A percentile compares a stretch with the other conserved stretches of the same genome.
Conservation (phyloP, 1,140 invertebrate species). For the Penaeus chinensis region DNA sequence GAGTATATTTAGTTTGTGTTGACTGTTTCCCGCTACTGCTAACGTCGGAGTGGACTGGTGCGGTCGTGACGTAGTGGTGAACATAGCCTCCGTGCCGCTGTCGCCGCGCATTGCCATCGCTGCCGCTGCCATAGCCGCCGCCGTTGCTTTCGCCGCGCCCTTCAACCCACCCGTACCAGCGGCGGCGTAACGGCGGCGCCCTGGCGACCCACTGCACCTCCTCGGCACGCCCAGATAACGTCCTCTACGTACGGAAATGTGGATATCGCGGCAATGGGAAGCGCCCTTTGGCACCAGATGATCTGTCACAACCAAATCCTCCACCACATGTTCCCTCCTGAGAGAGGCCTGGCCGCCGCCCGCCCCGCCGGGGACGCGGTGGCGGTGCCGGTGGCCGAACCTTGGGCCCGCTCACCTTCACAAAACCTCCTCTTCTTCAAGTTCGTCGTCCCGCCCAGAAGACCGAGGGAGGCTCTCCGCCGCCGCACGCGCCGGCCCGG, state of each 20-base stretch:
- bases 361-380: not conserved
- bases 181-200: not conserved
- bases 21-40: constrained; percentile 53
- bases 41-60: constrained; percentile 47
- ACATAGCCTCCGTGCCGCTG: constrained; percentile 26
- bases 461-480: not conserved
- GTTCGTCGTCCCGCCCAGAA: not conserved
- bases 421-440: constrained; percentile 10
- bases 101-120: constrained; percentile 14
- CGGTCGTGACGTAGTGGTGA: constrained; percentile 36
- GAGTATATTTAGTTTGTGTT: constrained; percentile 61
- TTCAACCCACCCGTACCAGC: not conserved
- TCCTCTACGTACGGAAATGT: no score
- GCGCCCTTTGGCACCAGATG: no score
- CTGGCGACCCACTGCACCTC: no score
- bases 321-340: no score
- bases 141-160: constrained; percentile 33
- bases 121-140: constrained; percentile 13
- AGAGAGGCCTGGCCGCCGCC: constrained; percentile 7
- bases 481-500: not conserved
- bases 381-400: not conserved
- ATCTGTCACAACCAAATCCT: no score
- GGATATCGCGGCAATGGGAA: no score
- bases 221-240: no score
- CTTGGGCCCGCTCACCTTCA: constrained; percentile 7